These are phyloP conservation scores for Unio delphinus DNA, from an alignment of 2,888 invertebrate species.

Conservation along the genomic window DNA sequence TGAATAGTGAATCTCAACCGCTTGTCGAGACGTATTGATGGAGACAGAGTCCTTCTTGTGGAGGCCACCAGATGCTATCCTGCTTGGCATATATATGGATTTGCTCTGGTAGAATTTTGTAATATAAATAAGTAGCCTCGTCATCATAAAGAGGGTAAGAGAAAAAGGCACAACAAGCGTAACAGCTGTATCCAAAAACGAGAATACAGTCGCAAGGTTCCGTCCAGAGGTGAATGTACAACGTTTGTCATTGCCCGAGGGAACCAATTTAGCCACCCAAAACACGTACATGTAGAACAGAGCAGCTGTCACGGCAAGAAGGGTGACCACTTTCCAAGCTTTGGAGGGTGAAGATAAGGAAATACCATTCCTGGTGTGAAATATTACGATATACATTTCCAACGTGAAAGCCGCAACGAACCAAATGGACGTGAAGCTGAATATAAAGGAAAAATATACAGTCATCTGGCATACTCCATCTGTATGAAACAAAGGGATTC, in stretches of 20 bases:
- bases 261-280: constrained; percentile 41
- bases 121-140: constrained; percentile 80
- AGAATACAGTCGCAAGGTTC: constrained; percentile 34
- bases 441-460: constrained; percentile 50
- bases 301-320: constrained; percentile 27
- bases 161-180: constrained; percentile 83
- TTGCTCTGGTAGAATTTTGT: constrained; percentile 62
- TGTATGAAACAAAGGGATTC: constrained; percentile 38
- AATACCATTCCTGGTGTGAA: constrained; percentile 37
- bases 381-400: constrained; percentile 53
- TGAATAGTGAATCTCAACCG: constrained; percentile 48
- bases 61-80: constrained; percentile 12
- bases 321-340: constrained; percentile 35
- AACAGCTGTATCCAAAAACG: constrained; percentile 78
- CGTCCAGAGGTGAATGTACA: constrained; percentile 31
- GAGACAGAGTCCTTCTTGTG: constrained; percentile 9
- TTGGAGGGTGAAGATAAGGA: constrained; percentile 32
- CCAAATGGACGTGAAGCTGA: constrained; percentile 58
- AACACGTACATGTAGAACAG: constrained; percentile 44
- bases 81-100: constrained; percentile 13
- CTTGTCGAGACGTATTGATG: constrained; percentile 19
- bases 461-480: constrained; percentile 50
- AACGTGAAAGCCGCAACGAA: constrained; percentile 52
- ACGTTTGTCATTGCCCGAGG: constrained; percentile 12
- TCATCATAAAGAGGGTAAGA: constrained; percentile 81